These are phyloP conservation scores for Drosophila yakuba DNA, from an alignment of 1,140 invertebrate genomes.

Conservation along the genomic window DNA sequence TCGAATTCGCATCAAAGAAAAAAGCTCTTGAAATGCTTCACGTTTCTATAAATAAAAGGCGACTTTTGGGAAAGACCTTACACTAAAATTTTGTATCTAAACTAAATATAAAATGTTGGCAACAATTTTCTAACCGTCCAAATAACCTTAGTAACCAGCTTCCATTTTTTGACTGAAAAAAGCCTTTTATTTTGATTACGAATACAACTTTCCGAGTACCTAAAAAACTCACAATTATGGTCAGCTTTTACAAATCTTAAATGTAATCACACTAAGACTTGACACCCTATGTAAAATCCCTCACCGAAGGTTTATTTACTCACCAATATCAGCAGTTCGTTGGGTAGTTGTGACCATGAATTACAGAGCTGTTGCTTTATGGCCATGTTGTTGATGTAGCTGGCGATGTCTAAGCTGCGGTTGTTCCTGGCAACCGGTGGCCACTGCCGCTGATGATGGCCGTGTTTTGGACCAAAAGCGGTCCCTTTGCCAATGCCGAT, in stretches of 20 bases:
- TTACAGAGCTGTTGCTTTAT: constrained; percentile 69
- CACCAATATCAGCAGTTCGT: constrained; percentile 70
- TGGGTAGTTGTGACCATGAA: constrained; percentile 67
- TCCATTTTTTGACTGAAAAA: too few relatives aligned
- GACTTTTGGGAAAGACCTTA: too few relatives aligned
- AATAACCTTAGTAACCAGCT: too few relatives aligned
- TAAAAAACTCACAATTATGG: not conserved
- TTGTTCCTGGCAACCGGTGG: constrained; percentile 47
- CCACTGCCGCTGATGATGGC: constrained; percentile 15
- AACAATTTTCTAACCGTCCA: too few relatives aligned
- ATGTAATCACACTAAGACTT: not conserved
- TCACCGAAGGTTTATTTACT: constrained; percentile 8
- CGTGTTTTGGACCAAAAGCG: constrained; percentile 1
- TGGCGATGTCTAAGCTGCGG: constrained; percentile 35
- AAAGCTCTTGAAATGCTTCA: not conserved
- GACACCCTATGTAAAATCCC: not conserved
- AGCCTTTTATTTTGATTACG: too few relatives aligned
- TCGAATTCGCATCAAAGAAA: not conserved
- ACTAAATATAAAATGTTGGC: too few relatives aligned
- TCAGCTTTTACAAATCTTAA: not conserved
- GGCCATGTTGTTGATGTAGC: constrained; percentile 73
- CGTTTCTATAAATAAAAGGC: too few relatives aligned
- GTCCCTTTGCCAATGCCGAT: not conserved
- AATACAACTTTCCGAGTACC: too few relatives aligned
- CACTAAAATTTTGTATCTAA: too few relatives aligned